A percentile compares a stretch with the other conserved stretches of the same genome.
Conservation (phyloP, 2,888 invertebrate genomes). For the Drepanosiphum platanoidis region DNA sequence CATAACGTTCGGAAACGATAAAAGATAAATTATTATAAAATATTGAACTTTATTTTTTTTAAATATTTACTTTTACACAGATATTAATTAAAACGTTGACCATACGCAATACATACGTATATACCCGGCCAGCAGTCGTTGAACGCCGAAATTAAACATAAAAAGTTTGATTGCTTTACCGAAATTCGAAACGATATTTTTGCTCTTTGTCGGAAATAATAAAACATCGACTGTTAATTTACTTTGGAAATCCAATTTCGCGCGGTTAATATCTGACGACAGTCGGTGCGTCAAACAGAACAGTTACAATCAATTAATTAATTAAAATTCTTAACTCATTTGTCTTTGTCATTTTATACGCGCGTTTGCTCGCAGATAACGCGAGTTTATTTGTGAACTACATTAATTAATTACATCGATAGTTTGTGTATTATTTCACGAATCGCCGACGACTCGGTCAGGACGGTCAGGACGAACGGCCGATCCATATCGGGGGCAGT, state of each 20-base stretch:
- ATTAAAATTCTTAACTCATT: background rate
- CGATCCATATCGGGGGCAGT: no score
- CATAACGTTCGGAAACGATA: background rate
- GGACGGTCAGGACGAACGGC: no score
- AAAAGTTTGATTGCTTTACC: background rate
- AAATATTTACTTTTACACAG: slow-evolving; percentile 15
- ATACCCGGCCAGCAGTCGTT: background rate
- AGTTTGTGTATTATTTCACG: no score
- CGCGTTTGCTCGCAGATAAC: background rate
- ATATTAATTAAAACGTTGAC: background rate
- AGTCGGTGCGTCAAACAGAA: background rate
- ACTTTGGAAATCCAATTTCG: background rate
- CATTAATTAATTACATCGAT: no score
- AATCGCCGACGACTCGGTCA: no score
- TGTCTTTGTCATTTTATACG: background rate
- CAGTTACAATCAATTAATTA: background rate
- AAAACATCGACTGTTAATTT: background rate
- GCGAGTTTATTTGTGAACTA: no score
- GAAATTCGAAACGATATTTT: background rate
- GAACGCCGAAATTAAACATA: background rate
- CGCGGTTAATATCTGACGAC: background rate
- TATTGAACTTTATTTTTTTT: background rate
- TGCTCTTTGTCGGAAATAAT: background rate
- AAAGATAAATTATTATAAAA: background rate
- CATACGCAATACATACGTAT: background rate